Conservation (phyloP, 2,888 invertebrate genomes). For the Acheta domesticus region DNA sequence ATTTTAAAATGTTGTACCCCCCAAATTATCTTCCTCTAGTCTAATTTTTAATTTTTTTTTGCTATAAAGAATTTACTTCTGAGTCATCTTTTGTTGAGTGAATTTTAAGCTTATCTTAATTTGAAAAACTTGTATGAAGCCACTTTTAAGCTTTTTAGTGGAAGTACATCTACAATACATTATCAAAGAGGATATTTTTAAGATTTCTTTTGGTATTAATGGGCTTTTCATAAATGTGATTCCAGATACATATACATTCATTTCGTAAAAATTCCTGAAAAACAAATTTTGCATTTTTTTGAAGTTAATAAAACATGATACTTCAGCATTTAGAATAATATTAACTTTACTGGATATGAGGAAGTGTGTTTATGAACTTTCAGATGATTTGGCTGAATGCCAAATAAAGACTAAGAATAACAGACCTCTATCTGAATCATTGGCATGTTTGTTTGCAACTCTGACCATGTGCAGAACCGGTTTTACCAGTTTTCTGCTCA, state of each 20-base stretch:
- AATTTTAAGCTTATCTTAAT: too few relatives aligned
- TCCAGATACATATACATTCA: not conserved
- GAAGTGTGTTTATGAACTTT: not conserved
- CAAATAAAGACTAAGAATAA: not conserved
- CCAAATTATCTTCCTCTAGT: too few relatives aligned
- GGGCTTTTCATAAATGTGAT: not conserved
- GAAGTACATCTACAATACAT: too few relatives aligned
- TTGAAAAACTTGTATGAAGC: too few relatives aligned
- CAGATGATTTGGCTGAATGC: not conserved
- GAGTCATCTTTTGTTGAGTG: too few relatives aligned
- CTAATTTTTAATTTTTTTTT: too few relatives aligned
- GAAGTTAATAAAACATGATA: not conserved
- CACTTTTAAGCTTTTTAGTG: too few relatives aligned
- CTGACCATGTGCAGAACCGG: not conserved
- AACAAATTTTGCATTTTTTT: not conserved
- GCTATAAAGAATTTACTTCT: too few relatives aligned
- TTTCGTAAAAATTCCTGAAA: not conserved
- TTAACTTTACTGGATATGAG: not conserved
- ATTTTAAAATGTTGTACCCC: too few relatives aligned
- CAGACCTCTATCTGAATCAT: not conserved
- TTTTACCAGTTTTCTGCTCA: not conserved
- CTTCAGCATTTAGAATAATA: not conserved
- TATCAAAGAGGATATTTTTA: not conserved
- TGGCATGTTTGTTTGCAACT: too few relatives aligned
- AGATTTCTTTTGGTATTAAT: not conserved